These are phyloP conservation scores for Yponomeuta plumbellus DNA, from an alignment of 2,888 invertebrate species.

Conservation along the genomic window DNA sequence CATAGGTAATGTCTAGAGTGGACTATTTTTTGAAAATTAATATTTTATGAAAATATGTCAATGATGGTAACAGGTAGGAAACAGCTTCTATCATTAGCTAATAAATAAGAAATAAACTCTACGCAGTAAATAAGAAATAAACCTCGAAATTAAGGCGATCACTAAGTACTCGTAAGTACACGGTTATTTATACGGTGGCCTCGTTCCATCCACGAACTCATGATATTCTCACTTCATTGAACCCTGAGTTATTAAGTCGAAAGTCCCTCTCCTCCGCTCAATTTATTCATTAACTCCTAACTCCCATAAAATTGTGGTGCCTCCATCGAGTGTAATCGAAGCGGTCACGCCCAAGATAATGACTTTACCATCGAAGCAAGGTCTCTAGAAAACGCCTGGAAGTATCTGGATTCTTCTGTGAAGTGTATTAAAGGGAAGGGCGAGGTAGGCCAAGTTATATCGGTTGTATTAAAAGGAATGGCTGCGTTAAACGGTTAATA, in stretches of 20 bases:
- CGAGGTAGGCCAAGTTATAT: neutral
- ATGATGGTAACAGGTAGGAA: too few relatives aligned
- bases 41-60: too few relatives aligned
- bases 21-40: too few relatives aligned
- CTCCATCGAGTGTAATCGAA: neutral
- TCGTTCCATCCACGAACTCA: too few relatives aligned
- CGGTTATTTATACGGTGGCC: too few relatives aligned
- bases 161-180: too few relatives aligned
- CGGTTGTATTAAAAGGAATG: neutral
- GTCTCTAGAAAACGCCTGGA: neutral
- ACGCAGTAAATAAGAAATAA: too few relatives aligned
- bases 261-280: neutral
- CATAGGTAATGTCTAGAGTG: too few relatives aligned
- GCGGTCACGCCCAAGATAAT: conserved; percentile 10
- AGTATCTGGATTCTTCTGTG: neutral
- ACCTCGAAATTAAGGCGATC: too few relatives aligned
- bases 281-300: conserved; percentile 2
- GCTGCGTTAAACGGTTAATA: conserved; percentile 4
- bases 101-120: too few relatives aligned
- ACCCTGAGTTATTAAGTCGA: neutral
- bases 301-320: conserved; percentile 9
- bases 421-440: neutral
- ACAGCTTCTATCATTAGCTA: too few relatives aligned
- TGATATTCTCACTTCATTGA: neutral
- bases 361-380: neutral